Percentiles rank a stretch among this genome's conserved stretches.
Evolutionary conservation across 2,888 invertebrate genomes (phyloP).

Genomic region (Nemotelus pantherinus): DNA sequence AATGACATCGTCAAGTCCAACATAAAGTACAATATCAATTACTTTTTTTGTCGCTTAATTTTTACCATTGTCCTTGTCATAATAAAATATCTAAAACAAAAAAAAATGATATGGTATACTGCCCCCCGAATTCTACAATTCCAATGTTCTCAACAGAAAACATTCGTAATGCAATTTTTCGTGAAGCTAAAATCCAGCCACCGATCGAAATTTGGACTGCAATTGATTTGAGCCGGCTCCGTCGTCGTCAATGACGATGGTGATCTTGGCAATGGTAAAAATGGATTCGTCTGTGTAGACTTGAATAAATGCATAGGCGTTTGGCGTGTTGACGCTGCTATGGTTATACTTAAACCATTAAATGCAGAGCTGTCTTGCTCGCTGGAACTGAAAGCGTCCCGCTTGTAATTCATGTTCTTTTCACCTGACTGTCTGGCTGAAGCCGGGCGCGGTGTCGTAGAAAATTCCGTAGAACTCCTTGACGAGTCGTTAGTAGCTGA

Average conservation of each 20-base stretch:
- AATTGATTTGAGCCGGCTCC: neutral
- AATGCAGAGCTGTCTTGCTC: neutral
- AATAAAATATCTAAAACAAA: too few relatives aligned
- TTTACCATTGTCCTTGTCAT: too few relatives aligned
- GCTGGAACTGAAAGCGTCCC: neutral
- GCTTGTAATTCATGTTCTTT: neutral
- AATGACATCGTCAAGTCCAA: too few relatives aligned
- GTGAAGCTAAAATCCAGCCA: conserved; percentile 65
- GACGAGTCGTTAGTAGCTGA: neutral
- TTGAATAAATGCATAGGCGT: neutral
- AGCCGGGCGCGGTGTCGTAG: neutral
- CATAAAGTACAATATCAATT: too few relatives aligned
- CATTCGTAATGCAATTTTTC: conserved; percentile 64
- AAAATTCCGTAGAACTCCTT: neutral
- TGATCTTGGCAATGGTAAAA: too few relatives aligned
- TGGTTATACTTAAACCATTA: neutral
- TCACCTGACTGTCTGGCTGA: too few relatives aligned
- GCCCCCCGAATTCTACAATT: neutral
- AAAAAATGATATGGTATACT: too few relatives aligned
- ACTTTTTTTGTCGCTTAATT: too few relatives aligned
- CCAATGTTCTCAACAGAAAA: conserved; percentile 60
- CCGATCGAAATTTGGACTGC: conserved; percentile 54
- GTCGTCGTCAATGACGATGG: neutral
- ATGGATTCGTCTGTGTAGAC: neutral
- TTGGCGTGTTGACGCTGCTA: too few relatives aligned